phyloP scores from a whole-genome alignment of 2,888 invertebrate species.

The Imbricaverruca yamaguchii region DNA sequence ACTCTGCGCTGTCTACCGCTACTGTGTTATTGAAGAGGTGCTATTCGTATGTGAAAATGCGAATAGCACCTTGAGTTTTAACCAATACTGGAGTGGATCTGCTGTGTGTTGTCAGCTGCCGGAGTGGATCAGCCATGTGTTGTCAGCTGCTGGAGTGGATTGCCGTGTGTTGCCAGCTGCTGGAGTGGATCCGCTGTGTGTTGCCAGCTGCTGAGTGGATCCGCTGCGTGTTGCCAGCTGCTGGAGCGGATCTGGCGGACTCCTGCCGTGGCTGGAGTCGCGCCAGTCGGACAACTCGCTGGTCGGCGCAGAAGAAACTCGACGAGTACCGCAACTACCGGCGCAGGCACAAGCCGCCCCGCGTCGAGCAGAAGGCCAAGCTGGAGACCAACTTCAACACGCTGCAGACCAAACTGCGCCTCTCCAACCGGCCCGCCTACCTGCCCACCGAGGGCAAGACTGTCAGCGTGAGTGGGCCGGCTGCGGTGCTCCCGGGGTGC shows the following conservation, averaged over 20 bases:
- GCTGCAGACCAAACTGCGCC: constrained; percentile 92
- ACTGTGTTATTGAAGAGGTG: too few relatives aligned
- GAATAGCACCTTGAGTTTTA: too few relatives aligned
- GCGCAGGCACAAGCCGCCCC: constrained; percentile 98
- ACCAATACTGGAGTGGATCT: too few relatives aligned
- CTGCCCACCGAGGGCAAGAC: constrained; percentile 99
- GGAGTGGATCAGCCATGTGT: too few relatives aligned
- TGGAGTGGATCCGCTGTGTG: too few relatives aligned
- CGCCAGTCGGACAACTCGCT: constrained; percentile 96
- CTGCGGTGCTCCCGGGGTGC: constrained; percentile 2
- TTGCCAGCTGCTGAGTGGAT: too few relatives aligned
- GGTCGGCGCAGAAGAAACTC: constrained; percentile 89
- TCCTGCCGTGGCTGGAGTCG: constrained; percentile 94
- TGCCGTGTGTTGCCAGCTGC: too few relatives aligned
- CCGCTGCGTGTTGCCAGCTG: constrained; percentile 15
- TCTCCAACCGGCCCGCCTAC: constrained; percentile 97
- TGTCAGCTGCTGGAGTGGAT: too few relatives aligned
- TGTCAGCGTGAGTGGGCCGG: constrained; percentile 59
- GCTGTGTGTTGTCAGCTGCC: too few relatives aligned
- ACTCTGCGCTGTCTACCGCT: too few relatives aligned
- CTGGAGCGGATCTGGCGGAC: constrained; percentile 57
- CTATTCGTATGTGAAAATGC: too few relatives aligned
- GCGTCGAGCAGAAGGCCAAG: constrained; percentile 97
- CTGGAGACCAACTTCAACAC: constrained; percentile 99
- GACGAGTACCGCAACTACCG: constrained; percentile 99